These are phyloP conservation scores for Epizoanthus fatuus DNA, from an alignment of 92 coral and sea anemone species.

Conservation along the genomic window DNA sequence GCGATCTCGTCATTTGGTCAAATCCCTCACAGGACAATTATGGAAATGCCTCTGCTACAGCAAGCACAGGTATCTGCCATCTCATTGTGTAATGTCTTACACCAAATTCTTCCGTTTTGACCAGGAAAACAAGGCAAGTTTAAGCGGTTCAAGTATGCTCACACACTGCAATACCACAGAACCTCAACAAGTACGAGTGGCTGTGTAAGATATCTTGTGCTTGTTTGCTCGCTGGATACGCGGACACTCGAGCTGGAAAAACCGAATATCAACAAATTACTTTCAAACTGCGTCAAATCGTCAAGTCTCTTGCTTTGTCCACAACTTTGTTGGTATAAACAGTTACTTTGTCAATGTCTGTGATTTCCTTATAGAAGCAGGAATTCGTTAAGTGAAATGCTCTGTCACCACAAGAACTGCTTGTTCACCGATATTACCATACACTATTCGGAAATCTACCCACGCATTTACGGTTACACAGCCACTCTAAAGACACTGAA, in stretches of 20 bases:
- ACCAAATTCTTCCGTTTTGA: background rate
- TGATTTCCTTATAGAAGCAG: slow-evolving; percentile 16
- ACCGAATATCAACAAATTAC: background rate
- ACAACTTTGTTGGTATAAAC: no score
- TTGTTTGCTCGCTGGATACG: background rate
- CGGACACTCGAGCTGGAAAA: background rate
- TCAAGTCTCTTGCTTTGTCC: background rate
- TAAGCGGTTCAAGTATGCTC: background rate
- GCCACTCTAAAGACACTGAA: background rate
- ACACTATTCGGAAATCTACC: background rate
- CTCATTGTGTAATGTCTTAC: background rate
- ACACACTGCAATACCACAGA: background rate
- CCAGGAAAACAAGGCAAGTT: background rate
- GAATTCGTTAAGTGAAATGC: slow-evolving; percentile 39
- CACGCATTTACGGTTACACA: no score
- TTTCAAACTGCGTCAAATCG: background rate
- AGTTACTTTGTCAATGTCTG: no score
- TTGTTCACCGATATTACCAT: background rate
- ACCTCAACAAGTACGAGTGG: slow-evolving; percentile 10
- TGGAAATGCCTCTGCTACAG: background rate
- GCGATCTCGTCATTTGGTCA: slow-evolving; percentile 2
- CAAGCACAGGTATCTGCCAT: background rate
- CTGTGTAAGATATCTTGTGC: slow-evolving; percentile 14
- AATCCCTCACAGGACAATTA: background rate
- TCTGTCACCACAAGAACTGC: background rate